Percentiles rank a stretch among this genome's conserved stretches.
These are phyloP conservation scores for Dioctria rufipes DNA, from an alignment of 2,888 invertebrate genomes.

Conservation along the genomic window DNA sequence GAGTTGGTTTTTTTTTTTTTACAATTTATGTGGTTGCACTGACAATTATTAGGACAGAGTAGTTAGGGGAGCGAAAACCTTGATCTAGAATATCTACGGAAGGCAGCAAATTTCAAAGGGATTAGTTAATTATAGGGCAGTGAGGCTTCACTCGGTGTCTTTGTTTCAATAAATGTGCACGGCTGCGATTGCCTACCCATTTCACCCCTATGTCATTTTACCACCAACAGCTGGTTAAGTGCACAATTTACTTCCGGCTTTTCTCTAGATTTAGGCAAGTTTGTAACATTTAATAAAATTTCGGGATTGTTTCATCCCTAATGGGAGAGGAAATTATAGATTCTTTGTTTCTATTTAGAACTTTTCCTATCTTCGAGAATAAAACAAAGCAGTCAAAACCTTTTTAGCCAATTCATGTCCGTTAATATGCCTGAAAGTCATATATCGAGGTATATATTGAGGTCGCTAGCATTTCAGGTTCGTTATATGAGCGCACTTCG, in stretches of 20 bases:
- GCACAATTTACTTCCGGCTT: conserved; percentile 11
- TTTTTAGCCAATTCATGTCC: background rate
- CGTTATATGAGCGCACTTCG: conserved; percentile 25
- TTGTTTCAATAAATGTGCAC: conserved; percentile 32
- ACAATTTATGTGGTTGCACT: conserved; percentile 7
- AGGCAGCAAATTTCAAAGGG: conserved; percentile 13
- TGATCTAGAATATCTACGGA: background rate
- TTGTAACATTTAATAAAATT: background rate
- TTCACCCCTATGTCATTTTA: background rate
- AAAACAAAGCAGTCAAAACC: background rate
- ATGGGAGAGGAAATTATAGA: background rate
- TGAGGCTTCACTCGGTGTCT: conserved; percentile 5
- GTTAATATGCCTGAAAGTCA: background rate
- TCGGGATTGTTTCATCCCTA: background rate
- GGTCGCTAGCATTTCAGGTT: conserved; percentile 20
- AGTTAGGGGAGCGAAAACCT: background rate
- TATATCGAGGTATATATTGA: background rate
- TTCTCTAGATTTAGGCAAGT: background rate
- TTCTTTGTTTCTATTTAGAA: background rate
- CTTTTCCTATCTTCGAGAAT: background rate
- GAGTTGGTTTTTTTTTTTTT: background rate
- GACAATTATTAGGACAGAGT: conserved; percentile 19
- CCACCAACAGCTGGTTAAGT: conserved; percentile 37
- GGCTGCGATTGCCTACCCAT: conserved; percentile 7
- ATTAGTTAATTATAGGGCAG: conserved; percentile 40